Conservation (phyloP, 2,797 vertebrate genomes). For the Silurus aristotelis region DNA sequence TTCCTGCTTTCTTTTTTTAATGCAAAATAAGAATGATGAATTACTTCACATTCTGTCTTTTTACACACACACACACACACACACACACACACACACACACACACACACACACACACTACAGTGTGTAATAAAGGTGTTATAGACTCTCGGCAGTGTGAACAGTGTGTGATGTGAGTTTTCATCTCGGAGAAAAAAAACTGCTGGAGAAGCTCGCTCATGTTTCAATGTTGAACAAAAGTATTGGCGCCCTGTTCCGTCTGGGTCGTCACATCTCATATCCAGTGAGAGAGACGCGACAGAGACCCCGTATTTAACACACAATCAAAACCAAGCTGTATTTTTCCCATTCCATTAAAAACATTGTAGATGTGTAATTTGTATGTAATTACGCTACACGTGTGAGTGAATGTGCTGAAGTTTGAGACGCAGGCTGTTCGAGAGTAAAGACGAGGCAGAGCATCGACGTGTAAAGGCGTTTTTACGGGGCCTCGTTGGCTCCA, state of each 20-base stretch:
- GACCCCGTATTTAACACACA: not conserved
- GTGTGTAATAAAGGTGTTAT: not conserved
- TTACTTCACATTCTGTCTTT: not conserved
- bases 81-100: not conserved
- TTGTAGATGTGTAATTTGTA: not conserved
- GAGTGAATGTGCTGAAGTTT: slow-evolving; percentile 17
- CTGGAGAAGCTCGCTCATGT: not conserved
- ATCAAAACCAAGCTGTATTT: not conserved
- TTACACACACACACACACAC: not conserved
- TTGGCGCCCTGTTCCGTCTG: not conserved
- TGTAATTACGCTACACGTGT: not conserved
- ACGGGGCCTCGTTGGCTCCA: slow-evolving; percentile 55
- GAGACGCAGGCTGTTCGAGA: slow-evolving; percentile 43
- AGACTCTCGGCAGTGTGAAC: not conserved
- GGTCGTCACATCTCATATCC: not conserved
- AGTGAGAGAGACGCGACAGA: not conserved
- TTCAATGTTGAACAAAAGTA: not conserved
- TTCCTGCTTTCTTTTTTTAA: not conserved
- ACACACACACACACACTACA: not conserved
- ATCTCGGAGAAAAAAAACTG: not conserved
- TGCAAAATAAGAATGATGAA: not conserved
- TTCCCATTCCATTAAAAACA: not conserved
- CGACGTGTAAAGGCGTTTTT: slow-evolving; percentile 54
- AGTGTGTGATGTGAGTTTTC: not conserved
- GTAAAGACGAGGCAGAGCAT: slow-evolving; percentile 43